Base-by-base conservation (phyloP, 2,888 invertebrate genomes). In the Meteorus cinctellus region DNA sequence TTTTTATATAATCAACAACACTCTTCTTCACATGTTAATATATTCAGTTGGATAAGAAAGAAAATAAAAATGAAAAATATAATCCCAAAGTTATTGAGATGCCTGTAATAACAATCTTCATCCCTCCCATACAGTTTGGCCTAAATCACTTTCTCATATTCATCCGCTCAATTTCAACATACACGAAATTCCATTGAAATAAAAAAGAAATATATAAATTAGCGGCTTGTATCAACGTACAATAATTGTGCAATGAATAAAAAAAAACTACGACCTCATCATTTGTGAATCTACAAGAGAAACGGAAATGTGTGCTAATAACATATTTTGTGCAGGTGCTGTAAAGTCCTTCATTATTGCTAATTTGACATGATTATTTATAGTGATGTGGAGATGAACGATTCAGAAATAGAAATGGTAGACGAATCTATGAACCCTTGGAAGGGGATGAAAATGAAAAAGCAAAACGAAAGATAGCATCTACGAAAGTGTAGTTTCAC, bases 61-160 rank as follows among this genome's bases (percentile, higher is more conserved):
- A 12, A 41, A 41, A 41, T 41, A 12, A 41, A 34, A 41, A 41
- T 1, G 14, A 59, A 59, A 59, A 24, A 59, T 59, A 24, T 59
- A 19, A 24, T 59, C 10, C 16, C 31, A 63, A 14, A 62, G n/a
- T 55, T 2, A 63, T n/a, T 63, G 16, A 63, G 16, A 34, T 70
- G 34, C 4, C 51, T 70, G 59, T 70, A 70, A 70, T 51, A 59
- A 70, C 69, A 70, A 55, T 70, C 16, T 55, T 70, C 45, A n/a
- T 67, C 67, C 67, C 48, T 67, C 29, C 14, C 41, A 14, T 8
- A 74, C 62, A 72, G 65, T 72, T 76, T 72, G 62, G 76, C 76
- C 75, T 68, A 81, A 79, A 78, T 79, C 55, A 19, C 55, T 55
- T 19, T 55, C 19, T 55, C 19, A 48, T 48, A 48, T 48, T 48